phyloP scores from a whole-genome alignment of 2,113 vertebrate genomes.

The Neogobius melanostomus region DNA sequence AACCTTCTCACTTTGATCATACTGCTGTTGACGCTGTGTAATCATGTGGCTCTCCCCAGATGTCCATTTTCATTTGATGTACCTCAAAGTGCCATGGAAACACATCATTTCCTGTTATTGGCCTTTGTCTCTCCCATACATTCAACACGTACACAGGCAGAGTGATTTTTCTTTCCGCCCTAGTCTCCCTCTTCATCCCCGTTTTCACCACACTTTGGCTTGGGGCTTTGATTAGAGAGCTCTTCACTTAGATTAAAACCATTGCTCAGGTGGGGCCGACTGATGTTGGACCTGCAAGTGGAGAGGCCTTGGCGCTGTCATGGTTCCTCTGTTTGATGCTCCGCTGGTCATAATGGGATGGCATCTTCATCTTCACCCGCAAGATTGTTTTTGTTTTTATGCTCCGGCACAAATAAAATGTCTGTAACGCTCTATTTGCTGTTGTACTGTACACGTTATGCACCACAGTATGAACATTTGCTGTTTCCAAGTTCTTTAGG shows the following conservation, averaged over 20 bases:
- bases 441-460: too few species aligned
- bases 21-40: not conserved
- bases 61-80: slow-evolving; percentile 18
- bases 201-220: slow-evolving; percentile 29
- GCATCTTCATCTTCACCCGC: slow-evolving; percentile 29
- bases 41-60: slow-evolving; percentile 5
- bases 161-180: not conserved
- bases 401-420: slow-evolving; percentile 18
- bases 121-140: slow-evolving; percentile 18
- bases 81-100: slow-evolving; percentile 40
- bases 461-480: too few species aligned
- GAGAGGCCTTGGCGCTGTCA: slow-evolving; percentile 38
- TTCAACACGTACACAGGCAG: not conserved
- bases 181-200: slow-evolving; percentile 12
- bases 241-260: slow-evolving; percentile 53
- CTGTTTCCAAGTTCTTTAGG: too few species aligned
- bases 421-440: not conserved
- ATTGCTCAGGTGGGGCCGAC: slow-evolving; percentile 34
- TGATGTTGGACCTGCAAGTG: slow-evolving; percentile 20
- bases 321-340: slow-evolving; percentile 55
- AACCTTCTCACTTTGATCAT: not conserved
- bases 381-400: slow-evolving; percentile 24
- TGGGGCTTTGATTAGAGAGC: slow-evolving; percentile 34
- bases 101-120: slow-evolving; percentile 37
- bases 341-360: slow-evolving; percentile 35